Evolutionary conservation across 2,797 vertebrate genomes (phyloP).

Genomic region (Platalea minor): DNA sequence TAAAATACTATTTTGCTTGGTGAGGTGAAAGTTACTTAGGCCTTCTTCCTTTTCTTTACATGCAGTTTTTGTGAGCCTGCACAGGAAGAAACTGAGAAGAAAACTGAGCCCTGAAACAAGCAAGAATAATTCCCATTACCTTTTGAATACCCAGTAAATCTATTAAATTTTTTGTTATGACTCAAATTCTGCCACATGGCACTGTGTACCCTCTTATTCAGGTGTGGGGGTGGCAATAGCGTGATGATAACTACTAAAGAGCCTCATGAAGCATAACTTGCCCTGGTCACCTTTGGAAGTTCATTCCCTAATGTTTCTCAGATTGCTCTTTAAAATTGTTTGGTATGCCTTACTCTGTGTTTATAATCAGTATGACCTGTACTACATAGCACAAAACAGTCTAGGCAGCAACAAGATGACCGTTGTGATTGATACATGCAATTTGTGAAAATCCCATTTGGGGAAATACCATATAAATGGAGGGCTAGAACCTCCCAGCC

Average conservation of each 20-base stretch:
- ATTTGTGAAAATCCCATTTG: neutral
- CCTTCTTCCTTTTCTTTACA: neutral
- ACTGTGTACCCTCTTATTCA: neutral
- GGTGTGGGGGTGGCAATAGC: neutral
- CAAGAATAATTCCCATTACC: neutral
- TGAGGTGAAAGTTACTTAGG: neutral
- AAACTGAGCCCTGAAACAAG: neutral
- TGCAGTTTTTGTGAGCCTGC: neutral
- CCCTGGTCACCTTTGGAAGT: neutral
- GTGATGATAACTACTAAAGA: neutral
- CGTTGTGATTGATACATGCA: neutral
- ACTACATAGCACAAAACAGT: neutral
- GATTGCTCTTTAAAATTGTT: neutral
- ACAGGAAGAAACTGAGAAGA: neutral
- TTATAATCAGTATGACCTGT: neutral
- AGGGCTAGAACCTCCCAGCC: neutral
- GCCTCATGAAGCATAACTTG: neutral
- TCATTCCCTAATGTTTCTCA: neutral
- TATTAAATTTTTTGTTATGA: neutral
- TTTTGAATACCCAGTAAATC: neutral
- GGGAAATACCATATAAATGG: neutral
- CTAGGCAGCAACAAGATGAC: neutral
- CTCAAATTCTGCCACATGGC: neutral
- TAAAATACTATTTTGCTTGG: neutral
- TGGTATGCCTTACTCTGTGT: neutral